Evolutionary conservation across 2,888 invertebrate genomes (phyloP).

Genomic region (Bellardia bayeri): DNA sequence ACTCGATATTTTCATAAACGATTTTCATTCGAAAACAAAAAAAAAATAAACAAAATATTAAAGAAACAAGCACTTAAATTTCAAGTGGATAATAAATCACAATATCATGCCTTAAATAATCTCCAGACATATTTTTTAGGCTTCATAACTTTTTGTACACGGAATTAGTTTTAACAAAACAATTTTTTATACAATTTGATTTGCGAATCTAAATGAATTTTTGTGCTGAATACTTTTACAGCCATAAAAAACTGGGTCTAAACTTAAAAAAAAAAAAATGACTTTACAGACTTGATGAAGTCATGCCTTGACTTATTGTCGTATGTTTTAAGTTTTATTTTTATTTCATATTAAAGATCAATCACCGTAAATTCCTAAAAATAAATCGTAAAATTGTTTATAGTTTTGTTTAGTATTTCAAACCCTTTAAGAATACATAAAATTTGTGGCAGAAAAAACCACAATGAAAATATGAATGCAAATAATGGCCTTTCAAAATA

Average conservation of each 20-base stretch:
- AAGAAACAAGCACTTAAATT: neutral
- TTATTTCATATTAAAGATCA: neutral
- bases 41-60: neutral
- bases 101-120: slow-evolving; percentile 27
- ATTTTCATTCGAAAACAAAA: neutral
- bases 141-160: neutral
- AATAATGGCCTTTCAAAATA: neutral
- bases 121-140: slow-evolving; percentile 1
- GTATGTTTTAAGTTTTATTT: neutral
- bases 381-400: neutral
- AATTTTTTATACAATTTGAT: neutral
- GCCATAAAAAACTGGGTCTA: neutral
- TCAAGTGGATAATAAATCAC: slow-evolving; percentile 50
- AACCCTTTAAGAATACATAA: slow-evolving; percentile 4
- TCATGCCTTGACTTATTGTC: neutral
- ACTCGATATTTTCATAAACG: neutral
- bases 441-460: neutral
- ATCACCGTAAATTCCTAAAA: neutral
- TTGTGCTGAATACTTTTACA: slow-evolving; percentile 13
- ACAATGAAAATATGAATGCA: neutral
- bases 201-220: slow-evolving; percentile 2
- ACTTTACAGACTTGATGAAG: too few species aligned
- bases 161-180: slow-evolving; percentile 9
- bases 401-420: neutral
- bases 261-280: too few species aligned